Evolutionary conservation across 2,888 invertebrate species (phyloP), one percentile per base, ranked within the genome.

Genomic region (Oligia latruncula): DNA sequence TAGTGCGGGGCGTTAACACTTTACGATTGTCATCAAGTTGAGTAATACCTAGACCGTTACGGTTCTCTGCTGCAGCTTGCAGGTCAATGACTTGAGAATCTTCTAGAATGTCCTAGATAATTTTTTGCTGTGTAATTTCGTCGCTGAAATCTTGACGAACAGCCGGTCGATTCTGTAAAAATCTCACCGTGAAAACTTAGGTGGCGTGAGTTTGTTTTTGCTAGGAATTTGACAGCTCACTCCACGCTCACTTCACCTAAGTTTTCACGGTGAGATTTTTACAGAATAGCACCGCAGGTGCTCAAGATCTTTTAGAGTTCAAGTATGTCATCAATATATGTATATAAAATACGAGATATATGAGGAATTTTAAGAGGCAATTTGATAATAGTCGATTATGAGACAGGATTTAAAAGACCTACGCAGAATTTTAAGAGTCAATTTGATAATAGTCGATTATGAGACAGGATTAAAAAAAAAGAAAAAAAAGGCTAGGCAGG

Each of bases 21-120:
- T 90, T 88, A 90, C 81, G 90, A 88, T 80, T 86, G 88, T 84
- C 90, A 85, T 88, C 87, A 90, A 87, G 71, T 84, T 82, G 82
- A 84, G 85, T 83, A 80, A 86, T 82, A 79, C 78, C 78, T 84
- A 82, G 81, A 85, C 76, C 66, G 70, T 74, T 72, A 81, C 81
- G 71, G 71, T 78, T 81, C 62, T 75, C 71, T 74, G 67, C 49
- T 67, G n/a, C 70, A 68, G 71, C 83, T 71, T 82, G 43, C 75
- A 76, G 82, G 80, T 77, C 82, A 82, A 71, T 72, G 82, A 76
- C 87, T 71, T 40, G 40, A n/a, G 71, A 77, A 81, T 72, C 68
- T 77, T 88, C 78, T 84, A 68, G 74, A 72, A 80, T 71, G 64
- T 58, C 43, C 74, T 85, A 80, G 66, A 87, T 80, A 67, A 8